Conservation (phyloP, 1,140 invertebrate genomes). For the Orussus abietinus region DNA sequence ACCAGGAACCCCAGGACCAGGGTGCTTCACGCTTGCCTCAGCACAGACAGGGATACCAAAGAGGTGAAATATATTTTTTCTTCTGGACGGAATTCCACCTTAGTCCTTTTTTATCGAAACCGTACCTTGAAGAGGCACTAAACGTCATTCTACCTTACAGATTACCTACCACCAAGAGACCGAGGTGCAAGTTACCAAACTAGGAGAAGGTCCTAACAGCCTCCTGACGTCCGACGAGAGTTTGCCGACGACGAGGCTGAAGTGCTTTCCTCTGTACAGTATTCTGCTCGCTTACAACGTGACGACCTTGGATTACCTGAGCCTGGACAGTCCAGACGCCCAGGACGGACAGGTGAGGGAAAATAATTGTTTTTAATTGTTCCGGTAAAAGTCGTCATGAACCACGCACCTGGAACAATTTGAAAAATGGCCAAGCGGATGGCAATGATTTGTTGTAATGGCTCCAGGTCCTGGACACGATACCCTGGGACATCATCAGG, state of each 20-base stretch:
- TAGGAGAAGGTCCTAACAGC: constrained; percentile 56
- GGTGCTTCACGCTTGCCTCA: constrained; percentile 70
- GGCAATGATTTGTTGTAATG: too few species aligned
- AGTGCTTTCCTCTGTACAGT: constrained; percentile 81
- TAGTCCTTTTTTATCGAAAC: not conserved
- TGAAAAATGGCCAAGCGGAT: too few species aligned
- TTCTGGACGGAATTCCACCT: not conserved
- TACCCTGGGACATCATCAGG: constrained; percentile 47
- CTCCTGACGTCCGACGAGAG: constrained; percentile 49
- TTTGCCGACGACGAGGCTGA: constrained; percentile 61
- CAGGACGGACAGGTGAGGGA: constrained; percentile 35
- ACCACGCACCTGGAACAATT: too few species aligned
- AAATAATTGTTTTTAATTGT: too few species aligned
- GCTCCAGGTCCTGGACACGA: constrained; percentile 48
- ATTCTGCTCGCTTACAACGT: constrained; percentile 72
- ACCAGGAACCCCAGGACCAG: constrained; percentile 54
- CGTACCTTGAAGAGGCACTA: too few species aligned
- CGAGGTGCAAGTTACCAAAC: constrained; percentile 57
- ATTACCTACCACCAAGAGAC: constrained; percentile 63
- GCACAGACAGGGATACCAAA: constrained; percentile 68
- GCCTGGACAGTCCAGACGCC: constrained; percentile 58
- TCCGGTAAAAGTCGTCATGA: too few species aligned
- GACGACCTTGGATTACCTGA: constrained; percentile 67
- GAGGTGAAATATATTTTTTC: constrained; percentile 53
- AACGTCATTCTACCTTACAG: too few species aligned